Evolutionary conservation across 1,140 invertebrate genomes (phyloP), one percentile per base, ranked within the genome.

Genomic region (Lepidurus apus): DNA sequence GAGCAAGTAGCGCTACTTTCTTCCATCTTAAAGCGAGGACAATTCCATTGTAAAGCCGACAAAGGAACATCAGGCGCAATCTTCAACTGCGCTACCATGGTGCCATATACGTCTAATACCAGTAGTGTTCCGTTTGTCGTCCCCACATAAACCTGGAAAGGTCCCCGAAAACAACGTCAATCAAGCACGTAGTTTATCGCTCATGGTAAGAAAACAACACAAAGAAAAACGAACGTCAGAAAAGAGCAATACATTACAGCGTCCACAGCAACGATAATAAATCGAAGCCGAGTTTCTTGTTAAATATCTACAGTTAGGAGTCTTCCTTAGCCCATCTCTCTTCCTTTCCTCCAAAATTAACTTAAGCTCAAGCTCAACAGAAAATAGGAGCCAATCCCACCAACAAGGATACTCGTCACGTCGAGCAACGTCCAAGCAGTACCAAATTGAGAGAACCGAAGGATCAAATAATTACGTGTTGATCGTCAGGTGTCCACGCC

Each of bases 1-100:
- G 53, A 9, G 21, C 53, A 65, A 7, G 78, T 26, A 9, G 78
- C 42, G 43, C 34, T 34, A 34, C 73, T 74, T 85, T 98, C 96
- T 84, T 97, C 96, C 95, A 98, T 97, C 87, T 97, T 98, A 85
- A 98, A 98, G 84, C 97, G 98, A 84, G 97, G 95, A 84, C 95
- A 97, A 44, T 94, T 97, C 96, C 96, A 98, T 17, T 93, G 92
- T 93, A 65, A 65, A 98, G 96, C 43, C 91, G 90, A 7, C 90
- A 91, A 80, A 98, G 73, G 73, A 11, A 73, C n/a, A 53, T 78
- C 53, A 34, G 73, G 42, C 17, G 53, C 34, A 21, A 76, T 45
- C 42, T 79, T 74, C 65, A 80, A 43, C 76, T 80, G 79, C 26
- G 79, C 79, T 42, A 80, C 73, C 11, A 80, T 44, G 34, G 75